A percentile compares a stretch with the other conserved stretches of the same genome.
phyloP scores from a whole-genome alignment of 2,888 invertebrate species.

The Callyntrura guangdongensis region DNA sequence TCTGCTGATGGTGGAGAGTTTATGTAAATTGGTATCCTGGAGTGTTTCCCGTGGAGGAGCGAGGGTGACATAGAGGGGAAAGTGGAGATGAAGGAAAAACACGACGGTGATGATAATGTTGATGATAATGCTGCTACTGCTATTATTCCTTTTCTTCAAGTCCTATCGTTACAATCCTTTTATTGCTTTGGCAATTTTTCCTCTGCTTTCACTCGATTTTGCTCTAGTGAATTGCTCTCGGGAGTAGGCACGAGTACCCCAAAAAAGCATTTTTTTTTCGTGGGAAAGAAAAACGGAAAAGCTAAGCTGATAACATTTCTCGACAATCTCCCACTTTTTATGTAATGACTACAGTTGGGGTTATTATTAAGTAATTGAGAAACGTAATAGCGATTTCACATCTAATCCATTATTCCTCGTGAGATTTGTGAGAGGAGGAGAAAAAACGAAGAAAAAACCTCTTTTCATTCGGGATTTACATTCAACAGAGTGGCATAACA shows the following conservation, averaged over 20 bases:
- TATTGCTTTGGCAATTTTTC: constrained; percentile 16
- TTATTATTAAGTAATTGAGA: constrained; percentile 54
- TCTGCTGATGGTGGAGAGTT: neutral
- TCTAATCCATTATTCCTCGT: constrained; percentile 51
- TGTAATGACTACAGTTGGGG: constrained; percentile 44
- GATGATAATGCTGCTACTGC: constrained; percentile 24
- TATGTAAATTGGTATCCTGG: too few relatives aligned
- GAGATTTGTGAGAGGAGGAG: constrained; percentile 6
- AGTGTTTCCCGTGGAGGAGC: too few relatives aligned
- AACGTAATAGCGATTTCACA: constrained; percentile 43
- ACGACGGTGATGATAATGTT: neutral
- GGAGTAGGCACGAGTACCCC: neutral
- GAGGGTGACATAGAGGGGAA: too few relatives aligned
- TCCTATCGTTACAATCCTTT: neutral
- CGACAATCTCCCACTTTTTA: too few relatives aligned
- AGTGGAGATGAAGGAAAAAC: too few relatives aligned
- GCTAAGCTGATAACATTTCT: too few relatives aligned
- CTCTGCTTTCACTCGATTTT: constrained; percentile 28
- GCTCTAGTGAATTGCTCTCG: neutral
- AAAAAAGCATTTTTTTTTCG: too few relatives aligned
- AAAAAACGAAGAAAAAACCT: constrained; percentile 49
- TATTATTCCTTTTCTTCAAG: neutral
- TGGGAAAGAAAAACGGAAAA: constrained; percentile 17
- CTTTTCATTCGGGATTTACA: neutral
- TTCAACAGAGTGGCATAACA: too few relatives aligned